Conservation (phyloP, 2,113 vertebrate genomes). For the Cephalopholis sonnerati region DNA sequence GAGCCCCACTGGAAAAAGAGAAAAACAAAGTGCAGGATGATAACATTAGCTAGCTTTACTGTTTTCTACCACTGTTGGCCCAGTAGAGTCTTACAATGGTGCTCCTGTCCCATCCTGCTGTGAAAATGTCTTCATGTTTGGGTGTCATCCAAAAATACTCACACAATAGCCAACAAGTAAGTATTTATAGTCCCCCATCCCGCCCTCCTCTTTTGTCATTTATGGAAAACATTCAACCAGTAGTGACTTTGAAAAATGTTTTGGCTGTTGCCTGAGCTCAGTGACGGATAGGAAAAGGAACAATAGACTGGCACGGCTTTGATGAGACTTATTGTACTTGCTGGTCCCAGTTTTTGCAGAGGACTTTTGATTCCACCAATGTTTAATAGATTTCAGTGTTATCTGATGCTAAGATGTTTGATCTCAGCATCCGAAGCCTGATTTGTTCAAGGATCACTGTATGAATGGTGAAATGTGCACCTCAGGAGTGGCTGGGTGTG, state of each 20-base stretch:
- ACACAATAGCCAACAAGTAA: not conserved
- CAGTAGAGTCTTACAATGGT: constrained; percentile 7
- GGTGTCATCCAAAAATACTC: not conserved
- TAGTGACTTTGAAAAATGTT: too few relatives aligned
- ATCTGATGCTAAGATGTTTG: not conserved
- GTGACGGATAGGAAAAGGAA: not conserved
- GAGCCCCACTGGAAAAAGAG: constrained; percentile 18
- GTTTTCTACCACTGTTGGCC: constrained; percentile 7
- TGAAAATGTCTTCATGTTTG: not conserved
- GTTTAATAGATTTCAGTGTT: not conserved
- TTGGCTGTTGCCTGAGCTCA: not conserved
- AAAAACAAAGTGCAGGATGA: constrained; percentile 28
- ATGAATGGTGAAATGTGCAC: not conserved
- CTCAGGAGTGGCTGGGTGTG: not conserved
- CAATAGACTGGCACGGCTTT: not conserved
- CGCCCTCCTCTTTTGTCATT: not conserved
- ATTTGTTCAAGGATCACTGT: not conserved
- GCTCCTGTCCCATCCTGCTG: not conserved
- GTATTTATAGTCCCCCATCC: not conserved
- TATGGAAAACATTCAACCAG: constrained; percentile 13
- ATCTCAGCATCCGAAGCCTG: not conserved
- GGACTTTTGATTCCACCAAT: not conserved
- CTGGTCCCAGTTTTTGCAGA: not conserved
- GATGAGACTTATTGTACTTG: not conserved
- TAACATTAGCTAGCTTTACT: constrained; percentile 17